phyloP scores from a whole-genome alignment of 2,888 invertebrate genomes.

The Polydrusus cervinus region DNA sequence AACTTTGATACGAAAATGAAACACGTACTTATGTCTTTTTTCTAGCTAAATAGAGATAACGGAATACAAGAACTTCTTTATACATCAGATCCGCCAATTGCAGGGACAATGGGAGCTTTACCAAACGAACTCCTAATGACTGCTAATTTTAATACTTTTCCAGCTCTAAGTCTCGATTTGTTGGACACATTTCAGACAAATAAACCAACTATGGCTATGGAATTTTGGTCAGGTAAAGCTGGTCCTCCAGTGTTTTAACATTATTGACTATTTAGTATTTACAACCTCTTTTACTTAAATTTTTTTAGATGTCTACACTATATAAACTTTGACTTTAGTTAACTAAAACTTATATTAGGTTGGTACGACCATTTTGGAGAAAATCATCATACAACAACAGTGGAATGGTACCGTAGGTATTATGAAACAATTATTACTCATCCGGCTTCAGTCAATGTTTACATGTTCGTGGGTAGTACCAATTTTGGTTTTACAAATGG shows the following conservation, averaged over 20 bases:
- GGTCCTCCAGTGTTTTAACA: not conserved
- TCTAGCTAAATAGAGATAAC: constrained; percentile 57
- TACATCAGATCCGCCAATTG: constrained; percentile 71
- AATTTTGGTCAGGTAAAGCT: constrained; percentile 73
- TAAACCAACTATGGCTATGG: constrained; percentile 75
- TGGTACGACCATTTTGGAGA: constrained; percentile 78
- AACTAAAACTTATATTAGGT: constrained; percentile 62
- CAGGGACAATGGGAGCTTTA: constrained; percentile 56
- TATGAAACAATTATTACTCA: constrained; percentile 63
- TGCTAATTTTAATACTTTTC: constrained; percentile 72
- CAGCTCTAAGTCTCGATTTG: constrained; percentile 65
- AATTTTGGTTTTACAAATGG: constrained; percentile 80
- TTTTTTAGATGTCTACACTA: too few relatives aligned
- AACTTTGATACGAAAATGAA: too few relatives aligned
- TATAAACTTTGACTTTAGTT: too few relatives aligned
- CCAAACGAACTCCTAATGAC: constrained; percentile 68
- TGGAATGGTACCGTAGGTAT: constrained; percentile 20
- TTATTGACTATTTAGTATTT: too few relatives aligned
- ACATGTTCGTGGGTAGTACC: constrained; percentile 94
- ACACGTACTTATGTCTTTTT: not conserved
- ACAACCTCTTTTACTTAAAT: too few relatives aligned
- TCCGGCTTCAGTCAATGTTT: constrained; percentile 83
- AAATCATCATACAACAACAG: constrained; percentile 54
- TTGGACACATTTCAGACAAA: constrained; percentile 71
- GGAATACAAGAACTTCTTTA: constrained; percentile 71